Conservation (phyloP, 1,140 invertebrate genomes). For the Heliconius hermathena region DNA sequence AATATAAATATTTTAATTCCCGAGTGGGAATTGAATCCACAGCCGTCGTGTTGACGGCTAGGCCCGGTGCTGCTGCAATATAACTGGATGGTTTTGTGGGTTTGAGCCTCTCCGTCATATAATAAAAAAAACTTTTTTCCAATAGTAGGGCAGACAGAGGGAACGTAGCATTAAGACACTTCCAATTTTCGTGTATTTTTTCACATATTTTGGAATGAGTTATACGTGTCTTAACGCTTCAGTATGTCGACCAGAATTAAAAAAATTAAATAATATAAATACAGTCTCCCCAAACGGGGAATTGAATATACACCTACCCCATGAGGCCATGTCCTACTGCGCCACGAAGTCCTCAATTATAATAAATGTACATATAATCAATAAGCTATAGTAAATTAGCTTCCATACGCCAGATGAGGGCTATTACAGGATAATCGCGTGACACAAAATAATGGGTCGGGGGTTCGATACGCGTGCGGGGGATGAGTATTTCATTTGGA, state of each 20-base stretch:
- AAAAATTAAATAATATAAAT: not conserved
- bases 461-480: conserved; percentile 12
- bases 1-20: not conserved
- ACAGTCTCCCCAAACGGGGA: no score
- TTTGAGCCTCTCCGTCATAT: no score
- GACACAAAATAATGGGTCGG: conserved; percentile 17
- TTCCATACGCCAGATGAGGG: conserved; percentile 31
- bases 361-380: conserved; percentile 14
- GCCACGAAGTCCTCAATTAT: not conserved
- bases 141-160: no score
- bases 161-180: no score
- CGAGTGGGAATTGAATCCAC: not conserved
- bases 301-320: no score
- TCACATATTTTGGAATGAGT: no score
- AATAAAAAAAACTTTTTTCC: no score
- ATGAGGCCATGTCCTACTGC: no score
- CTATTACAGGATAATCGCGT: conserved; percentile 28
- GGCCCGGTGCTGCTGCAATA: not conserved
- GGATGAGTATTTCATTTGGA: conserved; percentile 24
- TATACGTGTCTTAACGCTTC: no score
- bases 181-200: no score
- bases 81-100: not conserved
- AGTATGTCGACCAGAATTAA: no score
- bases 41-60: not conserved
- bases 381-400: conserved; percentile 9